Evolutionary conservation across 2,113 vertebrate genomes (phyloP).

Genomic region (Galbula dea): DNA sequence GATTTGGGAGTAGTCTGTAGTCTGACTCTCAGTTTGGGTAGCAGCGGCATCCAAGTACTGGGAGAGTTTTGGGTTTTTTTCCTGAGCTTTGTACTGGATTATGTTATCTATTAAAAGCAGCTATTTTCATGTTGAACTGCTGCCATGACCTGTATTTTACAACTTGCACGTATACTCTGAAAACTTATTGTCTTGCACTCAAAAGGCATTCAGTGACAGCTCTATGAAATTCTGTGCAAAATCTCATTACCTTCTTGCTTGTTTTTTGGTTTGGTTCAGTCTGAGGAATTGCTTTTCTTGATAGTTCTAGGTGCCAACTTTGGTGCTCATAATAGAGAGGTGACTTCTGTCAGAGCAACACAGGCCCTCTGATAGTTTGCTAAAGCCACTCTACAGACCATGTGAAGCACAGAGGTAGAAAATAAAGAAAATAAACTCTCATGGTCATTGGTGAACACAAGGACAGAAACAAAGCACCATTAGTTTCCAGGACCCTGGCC

Average conservation of each 20-base stretch:
- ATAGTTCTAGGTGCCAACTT: not conserved
- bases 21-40: not conserved
- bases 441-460: not conserved
- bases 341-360: not conserved
- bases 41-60: not conserved
- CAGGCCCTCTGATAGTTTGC: not conserved
- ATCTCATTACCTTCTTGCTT: constrained; percentile 19
- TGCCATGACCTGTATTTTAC: constrained; percentile 46
- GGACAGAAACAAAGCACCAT: not conserved
- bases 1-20: constrained; percentile 6
- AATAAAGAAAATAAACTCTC: not conserved
- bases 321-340: not conserved
- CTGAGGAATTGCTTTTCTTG: not conserved
- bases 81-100: constrained; percentile 4
- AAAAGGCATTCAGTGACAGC: constrained; percentile 1
- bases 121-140: constrained; percentile 38
- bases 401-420: not conserved
- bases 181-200: not conserved
- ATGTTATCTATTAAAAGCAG: constrained; percentile 46
- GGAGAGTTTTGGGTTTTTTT: not conserved
- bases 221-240: constrained; percentile 12
- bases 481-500: not conserved
- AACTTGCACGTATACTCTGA: not conserved
- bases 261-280: not conserved
- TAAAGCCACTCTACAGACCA: not conserved